These are phyloP conservation scores for Cheumatopsyche charites DNA, from an alignment of 1,140 invertebrate genomes.

Conservation along the genomic window DNA sequence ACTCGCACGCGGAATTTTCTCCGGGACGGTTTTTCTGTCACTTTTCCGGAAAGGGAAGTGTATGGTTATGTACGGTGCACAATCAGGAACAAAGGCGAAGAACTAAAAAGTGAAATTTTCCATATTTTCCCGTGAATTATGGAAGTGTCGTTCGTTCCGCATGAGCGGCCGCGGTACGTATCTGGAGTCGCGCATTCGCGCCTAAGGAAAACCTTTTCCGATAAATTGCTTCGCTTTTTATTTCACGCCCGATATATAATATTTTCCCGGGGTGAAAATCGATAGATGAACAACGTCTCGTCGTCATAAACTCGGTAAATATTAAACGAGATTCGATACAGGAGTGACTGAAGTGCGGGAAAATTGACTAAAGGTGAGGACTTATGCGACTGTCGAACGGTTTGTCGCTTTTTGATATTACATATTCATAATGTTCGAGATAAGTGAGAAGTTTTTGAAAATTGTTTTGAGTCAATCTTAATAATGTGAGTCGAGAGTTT, in stretches of 20 bases:
- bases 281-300: slow-evolving; percentile 6
- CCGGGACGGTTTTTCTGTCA: too few species aligned
- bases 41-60: too few species aligned
- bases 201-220: slow-evolving; percentile 19
- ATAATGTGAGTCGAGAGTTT: too few species aligned
- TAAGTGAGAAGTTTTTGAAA: too few species aligned
- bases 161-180: neutral
- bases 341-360: neutral
- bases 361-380: too few species aligned
- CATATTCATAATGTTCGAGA: too few species aligned
- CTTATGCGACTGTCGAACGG: too few species aligned
- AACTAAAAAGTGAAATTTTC: slow-evolving; percentile 25
- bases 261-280: slow-evolving; percentile 11
- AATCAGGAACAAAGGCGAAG: neutral
- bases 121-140: slow-evolving; percentile 19
- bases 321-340: slow-evolving; percentile 25
- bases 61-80: too few species aligned
- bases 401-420: too few species aligned
- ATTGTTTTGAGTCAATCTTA: too few species aligned
- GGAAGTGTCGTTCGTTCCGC: slow-evolving; percentile 19
- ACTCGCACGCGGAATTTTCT: too few species aligned
- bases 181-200: slow-evolving; percentile 13
- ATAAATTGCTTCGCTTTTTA: slow-evolving; percentile 27
- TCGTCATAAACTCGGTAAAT: slow-evolving; percentile 23
- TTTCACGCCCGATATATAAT: slow-evolving; percentile 28